Base-by-base conservation (phyloP, 92 coral and sea anemone genomes). In the Paramuricea clavata region DNA sequence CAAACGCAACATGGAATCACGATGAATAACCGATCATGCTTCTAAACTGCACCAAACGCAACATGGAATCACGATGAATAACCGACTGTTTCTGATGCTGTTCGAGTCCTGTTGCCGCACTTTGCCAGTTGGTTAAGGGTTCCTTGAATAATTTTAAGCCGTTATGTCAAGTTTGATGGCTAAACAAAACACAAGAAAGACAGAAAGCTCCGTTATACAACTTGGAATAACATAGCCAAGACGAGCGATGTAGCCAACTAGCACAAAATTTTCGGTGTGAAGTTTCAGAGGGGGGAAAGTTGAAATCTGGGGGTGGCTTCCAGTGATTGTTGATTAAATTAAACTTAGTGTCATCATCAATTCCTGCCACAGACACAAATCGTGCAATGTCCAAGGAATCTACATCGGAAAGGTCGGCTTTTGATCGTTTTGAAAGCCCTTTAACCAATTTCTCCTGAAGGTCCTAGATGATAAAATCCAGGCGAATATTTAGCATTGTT, bases 161-260 rank as follows among this genome's bases (percentile, higher is more conserved):
- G 39, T 74, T 74, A 44, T 49, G 81, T 1, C 81, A 62, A 34
- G 41, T 27, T 54, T 74, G 26, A 9, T 74, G 6, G 6, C 81
- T 83, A 85, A 85, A 85, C 19, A 79, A 47, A 68, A 75, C 84
- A 85, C 88, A 85, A 5, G 52, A 74, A 25, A 65, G 60, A 57
- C 88, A 85, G 0, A 70, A 72, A 34, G 81, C 88, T 2, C 88
- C 73, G 34, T 85, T 69, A 56, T 75, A 78, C n/a, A 43, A 42
- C 60, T 49, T 85, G 36, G 35, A 73, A 74, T 74, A 85, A 11
- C 60, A 47, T 59, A 85, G 42, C 88, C 88, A 85, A 1, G 88
- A 31, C 81, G 84, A 85, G 34, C 77, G 56, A 42, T 25, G 34
- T 16, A 72, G 28, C 65, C 87, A 83, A 3, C 42, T 26, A 26